Evolutionary conservation across 2,113 vertebrate species (phyloP).

Genomic region (Mustela lutreola): DNA sequence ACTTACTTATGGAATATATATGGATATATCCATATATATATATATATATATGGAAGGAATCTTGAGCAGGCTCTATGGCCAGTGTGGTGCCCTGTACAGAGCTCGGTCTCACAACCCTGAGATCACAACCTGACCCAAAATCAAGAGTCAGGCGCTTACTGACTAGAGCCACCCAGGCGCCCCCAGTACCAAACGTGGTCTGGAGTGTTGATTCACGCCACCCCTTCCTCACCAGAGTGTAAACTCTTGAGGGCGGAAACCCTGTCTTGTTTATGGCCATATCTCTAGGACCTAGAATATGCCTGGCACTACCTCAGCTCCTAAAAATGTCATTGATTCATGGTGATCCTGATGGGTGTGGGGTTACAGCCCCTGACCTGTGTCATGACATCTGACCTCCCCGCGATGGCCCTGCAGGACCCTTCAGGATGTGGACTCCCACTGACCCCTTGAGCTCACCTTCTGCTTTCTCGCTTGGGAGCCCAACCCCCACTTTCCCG

Average conservation of each 20-base stretch:
- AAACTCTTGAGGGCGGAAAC: not conserved
- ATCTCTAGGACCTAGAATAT: not conserved
- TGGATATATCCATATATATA: too few species aligned
- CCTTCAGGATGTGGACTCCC: not conserved
- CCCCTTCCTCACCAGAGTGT: not conserved
- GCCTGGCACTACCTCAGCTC: not conserved
- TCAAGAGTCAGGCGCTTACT: not conserved
- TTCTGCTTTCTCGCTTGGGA: not conserved
- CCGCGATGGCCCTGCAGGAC: not conserved
- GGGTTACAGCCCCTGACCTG: too few species aligned
- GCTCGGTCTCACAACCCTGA: not conserved
- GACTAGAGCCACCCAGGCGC: not conserved
- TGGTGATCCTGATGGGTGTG: not conserved
- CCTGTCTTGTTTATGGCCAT: not conserved
- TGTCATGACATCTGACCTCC: not conserved
- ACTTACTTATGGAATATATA: too few species aligned
- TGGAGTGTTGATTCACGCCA: not conserved
- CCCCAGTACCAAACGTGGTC: not conserved
- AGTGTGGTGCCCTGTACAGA: accelerated
- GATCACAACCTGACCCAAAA: not conserved
- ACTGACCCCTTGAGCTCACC: not conserved
- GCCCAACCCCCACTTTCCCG: too few species aligned
- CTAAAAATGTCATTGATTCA: not conserved
- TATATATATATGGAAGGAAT: not conserved
- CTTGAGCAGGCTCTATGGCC: not conserved